These are phyloP conservation scores for Drosophila busckii DNA, from an alignment of 1,140 invertebrate genomes.

Conservation along the genomic window DNA sequence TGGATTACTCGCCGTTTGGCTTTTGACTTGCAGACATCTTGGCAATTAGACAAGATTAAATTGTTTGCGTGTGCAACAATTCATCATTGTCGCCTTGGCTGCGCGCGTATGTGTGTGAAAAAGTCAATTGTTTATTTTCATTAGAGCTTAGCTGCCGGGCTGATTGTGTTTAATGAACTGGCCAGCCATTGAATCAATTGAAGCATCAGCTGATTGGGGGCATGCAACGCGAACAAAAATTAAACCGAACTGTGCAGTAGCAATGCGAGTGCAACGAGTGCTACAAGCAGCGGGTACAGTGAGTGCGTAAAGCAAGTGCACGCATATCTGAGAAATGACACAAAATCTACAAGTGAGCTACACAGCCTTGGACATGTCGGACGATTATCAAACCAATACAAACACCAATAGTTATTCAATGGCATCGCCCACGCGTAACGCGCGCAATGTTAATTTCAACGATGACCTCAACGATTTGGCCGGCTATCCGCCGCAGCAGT, in stretches of 20 bases:
- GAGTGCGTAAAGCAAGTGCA: conserved; percentile 2
- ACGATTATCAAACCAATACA: conserved; percentile 71
- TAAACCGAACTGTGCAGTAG: conserved; percentile 5
- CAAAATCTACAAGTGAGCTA: conserved; percentile 78
- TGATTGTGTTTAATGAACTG: conserved; percentile 67
- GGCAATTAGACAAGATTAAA: conserved; percentile 35
- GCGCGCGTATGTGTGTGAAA: conserved; percentile 4
- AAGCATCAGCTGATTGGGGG: conserved; percentile 1
- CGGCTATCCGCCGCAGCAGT: conserved; percentile 81
- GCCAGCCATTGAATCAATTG: conserved; percentile 9
- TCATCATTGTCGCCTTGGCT: conserved; percentile 58
- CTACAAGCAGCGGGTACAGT: conserved; percentile 5
- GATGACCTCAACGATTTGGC: conserved; percentile 81
- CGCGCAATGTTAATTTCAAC: conserved; percentile 86
- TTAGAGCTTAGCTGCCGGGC: conserved; percentile 20
- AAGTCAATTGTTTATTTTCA: conserved; percentile 45
- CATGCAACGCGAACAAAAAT: background rate
- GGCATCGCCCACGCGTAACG: conserved; percentile 70
- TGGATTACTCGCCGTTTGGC: conserved; percentile 10
- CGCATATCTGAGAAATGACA: conserved; percentile 68
- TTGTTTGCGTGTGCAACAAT: too few relatives aligned
- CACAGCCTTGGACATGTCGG: conserved; percentile 77
- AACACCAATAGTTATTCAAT: conserved; percentile 65
- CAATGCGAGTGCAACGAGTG: background rate
- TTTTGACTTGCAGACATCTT: conserved; percentile 8